Evolutionary conservation across 1,140 invertebrate species (phyloP), one percentile per base, ranked within the genome.

Genomic region (Eumeta japonica): DNA sequence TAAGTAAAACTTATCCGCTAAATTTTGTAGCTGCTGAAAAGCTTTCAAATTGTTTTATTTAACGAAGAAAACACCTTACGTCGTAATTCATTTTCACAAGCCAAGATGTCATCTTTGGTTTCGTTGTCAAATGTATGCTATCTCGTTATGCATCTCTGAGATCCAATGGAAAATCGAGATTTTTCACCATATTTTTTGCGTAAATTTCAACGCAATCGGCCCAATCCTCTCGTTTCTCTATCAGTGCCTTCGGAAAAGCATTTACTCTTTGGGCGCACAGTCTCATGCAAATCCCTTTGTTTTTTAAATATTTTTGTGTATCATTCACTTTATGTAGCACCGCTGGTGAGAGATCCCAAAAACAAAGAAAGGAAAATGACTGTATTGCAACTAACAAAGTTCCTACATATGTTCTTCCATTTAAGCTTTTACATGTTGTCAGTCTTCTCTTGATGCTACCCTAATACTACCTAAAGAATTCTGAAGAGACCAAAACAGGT

Each of bases 311-410:
- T 16, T 43, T 43, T 45, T 43, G 31, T 10, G 39, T 31, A 36
- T 45, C 39, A 39, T 46, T 45, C 2, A 46, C 35, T 38, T 44
- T 28, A 24, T 15, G 29, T 18, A 39, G 39, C 16, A 39, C 15
- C 10, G 34, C 35, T 39, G 39, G 34, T 27, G 16, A 38, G 11
- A 38, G 18, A 13, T n/a, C 24, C 17, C 43, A 37, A 15, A 31
- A 46, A 44, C 41, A 45, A 11, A 46, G 29, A 46, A 46, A 46
- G n/a, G 40, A 43, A 46, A 44, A 46, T 31, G 44, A 45, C 17
- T 45, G 41, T 34, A 46, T 38, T 16, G 34, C 13, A 28, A 44
- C 33, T 45, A 46, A 19, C 17, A 30, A 44, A 30, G 16, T 38
- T 45, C 28, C 44, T 44, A 34, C 35, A 27, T 45, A 40, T 33